Evolutionary conservation across 2,113 vertebrate species (phyloP), one percentile per base, ranked within the genome.

Genomic region (Strigops habroptila): DNA sequence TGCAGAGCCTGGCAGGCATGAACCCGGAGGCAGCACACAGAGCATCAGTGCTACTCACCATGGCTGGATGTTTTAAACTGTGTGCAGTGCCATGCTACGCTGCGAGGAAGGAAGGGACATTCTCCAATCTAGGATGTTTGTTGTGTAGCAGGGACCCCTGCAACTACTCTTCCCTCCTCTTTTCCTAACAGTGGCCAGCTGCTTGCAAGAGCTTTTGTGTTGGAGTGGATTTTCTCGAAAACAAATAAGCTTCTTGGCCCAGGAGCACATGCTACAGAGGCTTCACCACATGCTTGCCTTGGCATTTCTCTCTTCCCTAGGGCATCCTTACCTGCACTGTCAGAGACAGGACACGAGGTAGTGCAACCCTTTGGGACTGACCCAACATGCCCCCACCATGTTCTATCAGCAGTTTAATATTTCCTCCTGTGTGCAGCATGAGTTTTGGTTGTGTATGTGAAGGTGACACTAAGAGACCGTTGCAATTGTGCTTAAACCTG

Each of bases 21-120:
- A 31, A 18, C 12, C 6, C 2, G 0, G 1, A 0, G 14, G 5
- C 41, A 28, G 21, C 0, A 1, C 60, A 7, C 3, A 1, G 28
- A 28, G 31, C 37, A 6, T 41, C 18, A 3, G 12, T 23, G 41
- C 31, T 41, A 7, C 31, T 49, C 57, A 28, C 39, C 39, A 8
- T 6, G 52, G 39, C 46, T 59, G 23, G 14, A 1, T 55, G 33
- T 19, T 82, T 25, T 12, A n/a, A 62, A 41, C 27, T 3, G 1
- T 5, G 7, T 10, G 18, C 46, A 5, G 16, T 23, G 55, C 31
- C n/a, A 3, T 9, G 44, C 52, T 48, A 57, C 12, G 37, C 41
- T 41, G 24, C 8, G 8, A 27, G 49, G n/a, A 85, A n/a, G 11
- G 60, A 82, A 60, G 57, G n/a, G 10, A 28, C 9, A 0, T 19